phyloP scores from a whole-genome alignment of 2,113 vertebrate genomes.

The Myiagra hebetior region DNA sequence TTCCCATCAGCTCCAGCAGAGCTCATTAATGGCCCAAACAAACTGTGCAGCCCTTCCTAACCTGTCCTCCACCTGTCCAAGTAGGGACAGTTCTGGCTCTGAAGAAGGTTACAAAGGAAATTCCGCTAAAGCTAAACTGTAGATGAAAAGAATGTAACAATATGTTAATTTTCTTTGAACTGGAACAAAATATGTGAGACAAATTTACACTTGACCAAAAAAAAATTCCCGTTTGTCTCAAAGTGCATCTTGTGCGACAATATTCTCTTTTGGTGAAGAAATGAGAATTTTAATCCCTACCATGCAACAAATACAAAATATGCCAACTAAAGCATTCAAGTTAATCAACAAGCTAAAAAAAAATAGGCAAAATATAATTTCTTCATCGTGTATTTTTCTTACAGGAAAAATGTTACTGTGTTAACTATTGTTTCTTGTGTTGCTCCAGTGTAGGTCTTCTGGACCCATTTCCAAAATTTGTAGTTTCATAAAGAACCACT shows the following conservation, averaged over 20 bases:
- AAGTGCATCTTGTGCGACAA: background rate
- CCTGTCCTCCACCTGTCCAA: background rate
- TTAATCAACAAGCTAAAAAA: constrained; percentile 47
- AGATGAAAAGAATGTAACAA: background rate
- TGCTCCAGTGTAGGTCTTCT: constrained; percentile 57
- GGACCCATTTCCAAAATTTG: constrained; percentile 44
- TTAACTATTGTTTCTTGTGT: constrained; percentile 50
- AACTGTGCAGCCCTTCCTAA: background rate
- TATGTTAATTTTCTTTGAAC: constrained; percentile 27
- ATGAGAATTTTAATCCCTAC: constrained; percentile 44
- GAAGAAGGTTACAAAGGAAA: background rate
- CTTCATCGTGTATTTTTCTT: constrained; percentile 57
- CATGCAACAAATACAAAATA: background rate
- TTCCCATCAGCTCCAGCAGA: background rate
- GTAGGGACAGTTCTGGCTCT: background rate
- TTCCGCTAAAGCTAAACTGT: background rate
- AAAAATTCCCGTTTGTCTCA: background rate
- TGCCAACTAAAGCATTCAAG: background rate
- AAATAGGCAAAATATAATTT: constrained; percentile 8
- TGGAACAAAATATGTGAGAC: constrained; percentile 8
- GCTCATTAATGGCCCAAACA: background rate
- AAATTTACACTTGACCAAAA: constrained; percentile 25
- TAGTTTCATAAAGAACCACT: constrained; percentile 68
- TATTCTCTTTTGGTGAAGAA: constrained; percentile 14
- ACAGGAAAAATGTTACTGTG: constrained; percentile 37